phyloP scores from a whole-genome alignment of 2,797 vertebrate genomes.

The Darevskia mixta region DNA sequence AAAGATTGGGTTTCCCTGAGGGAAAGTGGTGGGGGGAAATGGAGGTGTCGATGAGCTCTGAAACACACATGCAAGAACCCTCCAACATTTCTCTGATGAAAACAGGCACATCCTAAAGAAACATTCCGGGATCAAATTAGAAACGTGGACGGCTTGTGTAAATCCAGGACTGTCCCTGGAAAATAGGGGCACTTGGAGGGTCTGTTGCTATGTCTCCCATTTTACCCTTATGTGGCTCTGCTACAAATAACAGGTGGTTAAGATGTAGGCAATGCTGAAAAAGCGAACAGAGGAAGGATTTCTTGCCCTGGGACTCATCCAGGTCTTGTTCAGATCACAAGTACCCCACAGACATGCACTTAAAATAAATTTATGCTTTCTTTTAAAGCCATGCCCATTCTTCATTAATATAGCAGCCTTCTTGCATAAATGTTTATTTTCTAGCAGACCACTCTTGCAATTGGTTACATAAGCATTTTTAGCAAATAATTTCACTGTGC shows the following conservation, averaged over 20 bases:
- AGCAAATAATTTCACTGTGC: neutral
- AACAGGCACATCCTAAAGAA: too few species aligned
- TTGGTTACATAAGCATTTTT: neutral
- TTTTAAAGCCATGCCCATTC: constrained; percentile 7
- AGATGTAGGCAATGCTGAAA: too few species aligned
- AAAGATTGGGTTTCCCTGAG: too few species aligned
- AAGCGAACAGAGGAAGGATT: neutral
- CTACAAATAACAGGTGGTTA: too few species aligned
- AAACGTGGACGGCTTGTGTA: too few species aligned
- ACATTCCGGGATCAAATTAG: too few species aligned
- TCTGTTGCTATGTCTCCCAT: neutral
- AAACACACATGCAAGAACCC: too few species aligned
- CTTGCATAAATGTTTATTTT: constrained; percentile 44
- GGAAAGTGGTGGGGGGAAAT: too few species aligned
- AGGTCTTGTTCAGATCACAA: neutral
- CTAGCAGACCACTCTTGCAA: constrained; percentile 8
- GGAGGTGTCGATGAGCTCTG: too few species aligned
- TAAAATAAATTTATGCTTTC: neutral
- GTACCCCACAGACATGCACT: constrained; percentile 35
- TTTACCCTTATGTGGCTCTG: too few species aligned
- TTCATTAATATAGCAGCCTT: constrained; percentile 47
- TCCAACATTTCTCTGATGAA: too few species aligned
- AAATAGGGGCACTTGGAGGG: neutral
- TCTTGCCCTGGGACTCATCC: neutral
- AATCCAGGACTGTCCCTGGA: too few species aligned